Base-by-base conservation (phyloP, 2,113 vertebrate species). In the Thryonomys swinderianus region DNA sequence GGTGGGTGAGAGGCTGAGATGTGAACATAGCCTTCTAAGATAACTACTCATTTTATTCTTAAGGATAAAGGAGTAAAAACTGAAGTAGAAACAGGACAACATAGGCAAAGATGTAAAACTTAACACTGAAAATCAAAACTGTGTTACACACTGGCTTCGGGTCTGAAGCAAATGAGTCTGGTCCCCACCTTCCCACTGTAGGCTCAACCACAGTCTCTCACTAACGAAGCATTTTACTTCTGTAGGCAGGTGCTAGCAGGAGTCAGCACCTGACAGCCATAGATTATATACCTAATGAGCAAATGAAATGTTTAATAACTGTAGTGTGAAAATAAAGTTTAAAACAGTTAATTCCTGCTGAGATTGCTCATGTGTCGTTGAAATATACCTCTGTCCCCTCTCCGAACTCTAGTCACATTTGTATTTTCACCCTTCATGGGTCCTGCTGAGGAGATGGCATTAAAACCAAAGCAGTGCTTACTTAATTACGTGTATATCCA, bases 261-360 rank as follows among this genome's bases (percentile, higher is more conserved):
- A 92, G n/a, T 92, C 95, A 93, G 88, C 96, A 97, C 96, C 97
- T 98, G 96, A 84, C 89, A 93, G 87, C 80, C 96, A 82, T 97
- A 81, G 78, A 95, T 98, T 93, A 86, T 86, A 80, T 89, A 92
- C 66, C 83, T 98, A 97, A 98, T 85, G 95, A 97, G 96, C 80
- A 95, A 90, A 92, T 93, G 96, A 98, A 96, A 93, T 93, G 94
- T 97, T 98, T 98, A 97, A 98, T 98, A 96, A 97, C 97, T 93
- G 94, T 55, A 37, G 86, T 62, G 96, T 96, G 97, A 91, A 97
- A 97, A 97, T 88, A 92, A 93, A 97, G 87, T 91, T 96, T 96
- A 51, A 53, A 90, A 90, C 51, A 42, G 88, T 59, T 48, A 84
- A 92, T 85, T 90, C 89, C n/a, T 85, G 82, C 96, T 93, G 96